These are phyloP conservation scores for Protonemura montana DNA, from an alignment of 2,888 invertebrate species.

Conservation along the genomic window DNA sequence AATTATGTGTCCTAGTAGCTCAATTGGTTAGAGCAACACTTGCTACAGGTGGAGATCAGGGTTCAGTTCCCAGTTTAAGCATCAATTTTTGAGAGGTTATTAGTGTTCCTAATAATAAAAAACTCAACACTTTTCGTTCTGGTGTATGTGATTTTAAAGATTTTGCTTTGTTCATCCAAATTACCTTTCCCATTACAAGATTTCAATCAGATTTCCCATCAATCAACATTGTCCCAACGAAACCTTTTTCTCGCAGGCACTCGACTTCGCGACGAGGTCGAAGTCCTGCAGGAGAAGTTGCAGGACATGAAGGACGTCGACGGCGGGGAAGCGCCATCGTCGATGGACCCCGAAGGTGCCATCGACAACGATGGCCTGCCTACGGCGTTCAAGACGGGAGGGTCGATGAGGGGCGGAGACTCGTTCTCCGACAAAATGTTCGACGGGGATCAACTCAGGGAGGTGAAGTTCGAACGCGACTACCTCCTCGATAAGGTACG, in stretches of 20 bases:
- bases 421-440: constrained; percentile 13
- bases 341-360: constrained; percentile 19
- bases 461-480: constrained; percentile 77
- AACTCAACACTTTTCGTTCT: too few species aligned
- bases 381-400: constrained; percentile 27
- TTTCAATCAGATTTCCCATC: too few species aligned
- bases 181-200: too few species aligned
- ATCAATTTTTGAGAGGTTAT: too few species aligned
- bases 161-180: too few species aligned
- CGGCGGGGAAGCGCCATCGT: constrained; percentile 31
- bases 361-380: constrained; percentile 20
- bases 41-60: too few species aligned
- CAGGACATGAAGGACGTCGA: constrained; percentile 60
- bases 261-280: constrained; percentile 64
- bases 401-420: constrained; percentile 27
- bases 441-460: constrained; percentile 65
- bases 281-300: constrained; percentile 60
- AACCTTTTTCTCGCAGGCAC: constrained; percentile 56
- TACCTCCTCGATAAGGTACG: constrained; percentile 72
- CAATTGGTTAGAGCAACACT: too few species aligned
- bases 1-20: too few species aligned
- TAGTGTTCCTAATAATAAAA: too few species aligned
- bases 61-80: too few species aligned
- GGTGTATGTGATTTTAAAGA: too few species aligned
- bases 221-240: too few species aligned